A percentile compares a stretch with the other conserved stretches of the same genome.
phyloP scores from a whole-genome alignment of 2,888 invertebrate genomes.

The Drosophila quasianomalipes region DNA sequence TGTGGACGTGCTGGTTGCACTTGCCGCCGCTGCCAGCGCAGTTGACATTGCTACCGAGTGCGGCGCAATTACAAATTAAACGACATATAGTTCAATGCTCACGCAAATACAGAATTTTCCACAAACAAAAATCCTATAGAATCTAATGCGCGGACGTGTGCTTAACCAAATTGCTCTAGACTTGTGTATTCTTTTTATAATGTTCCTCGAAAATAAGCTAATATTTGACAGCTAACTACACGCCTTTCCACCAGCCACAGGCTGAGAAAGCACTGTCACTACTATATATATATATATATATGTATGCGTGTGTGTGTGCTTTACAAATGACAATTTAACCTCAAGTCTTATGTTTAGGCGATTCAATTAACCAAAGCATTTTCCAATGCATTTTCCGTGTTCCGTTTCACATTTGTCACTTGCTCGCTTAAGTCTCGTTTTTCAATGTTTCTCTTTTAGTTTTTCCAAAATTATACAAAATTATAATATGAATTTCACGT shows the following conservation, averaged over 20 bases:
- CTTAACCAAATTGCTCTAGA: conserved; percentile 62
- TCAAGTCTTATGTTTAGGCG: conserved; percentile 14
- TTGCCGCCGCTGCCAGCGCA: conserved; percentile 63
- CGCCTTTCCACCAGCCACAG: conserved; percentile 43
- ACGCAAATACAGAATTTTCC: conserved; percentile 59
- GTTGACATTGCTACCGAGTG: conserved; percentile 76
- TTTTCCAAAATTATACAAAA: conserved; percentile 11
- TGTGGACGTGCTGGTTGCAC: conserved; percentile 45
- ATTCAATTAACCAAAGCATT: conserved; percentile 17
- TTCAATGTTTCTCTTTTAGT: neutral
- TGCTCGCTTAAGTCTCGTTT: neutral
- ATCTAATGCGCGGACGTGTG: conserved; percentile 62
- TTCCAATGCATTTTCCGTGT: conserved; percentile 7
- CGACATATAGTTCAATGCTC: conserved; percentile 71
- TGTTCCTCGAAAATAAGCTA: conserved; percentile 61
- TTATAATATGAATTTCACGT: conserved; percentile 8
- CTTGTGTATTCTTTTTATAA: conserved; percentile 66
- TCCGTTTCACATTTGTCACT: conserved; percentile 22
- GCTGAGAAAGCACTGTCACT: conserved; percentile 4
- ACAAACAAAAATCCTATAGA: conserved; percentile 45
- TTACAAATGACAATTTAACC: conserved; percentile 6
- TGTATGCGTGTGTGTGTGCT: neutral
- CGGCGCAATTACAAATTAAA: conserved; percentile 60
- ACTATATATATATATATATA: neutral
- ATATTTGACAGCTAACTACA: conserved; percentile 70